Percentiles rank a stretch among this genome's conserved stretches.
Conservation (phyloP, 1,140 invertebrate genomes). For the Drosophila prosaltans region DNA sequence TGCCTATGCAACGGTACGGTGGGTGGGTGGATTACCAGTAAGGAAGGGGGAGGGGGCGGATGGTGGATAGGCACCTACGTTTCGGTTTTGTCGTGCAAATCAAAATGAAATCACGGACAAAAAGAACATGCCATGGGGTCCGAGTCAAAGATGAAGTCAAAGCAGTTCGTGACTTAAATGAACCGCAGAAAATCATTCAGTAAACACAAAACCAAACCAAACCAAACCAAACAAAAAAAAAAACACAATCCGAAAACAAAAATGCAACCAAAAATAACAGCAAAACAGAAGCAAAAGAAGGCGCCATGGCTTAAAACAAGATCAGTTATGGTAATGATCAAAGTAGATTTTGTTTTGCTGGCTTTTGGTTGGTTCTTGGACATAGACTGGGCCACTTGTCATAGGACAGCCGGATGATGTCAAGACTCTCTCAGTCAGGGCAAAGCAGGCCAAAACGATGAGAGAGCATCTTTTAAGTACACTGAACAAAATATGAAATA, state of each 20-base stretch:
- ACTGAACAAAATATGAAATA: background rate
- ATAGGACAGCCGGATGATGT: constrained; percentile 45
- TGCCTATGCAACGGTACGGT: constrained; percentile 2
- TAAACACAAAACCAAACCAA: constrained; percentile 39
- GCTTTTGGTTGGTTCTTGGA: constrained; percentile 44
- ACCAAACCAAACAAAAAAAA: constrained; percentile 44
- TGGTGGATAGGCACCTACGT: constrained; percentile 55
- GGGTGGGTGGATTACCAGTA: background rate
- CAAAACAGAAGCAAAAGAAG: constrained; percentile 29
- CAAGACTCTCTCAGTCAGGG: background rate
- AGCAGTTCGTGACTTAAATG: constrained; percentile 79
- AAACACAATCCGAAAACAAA: constrained; percentile 45
- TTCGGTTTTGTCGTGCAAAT: constrained; percentile 73
- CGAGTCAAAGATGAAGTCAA: constrained; percentile 54
- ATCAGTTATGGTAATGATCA: constrained; percentile 80
- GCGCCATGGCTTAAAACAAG: constrained; percentile 71
- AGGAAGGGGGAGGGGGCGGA: no score
- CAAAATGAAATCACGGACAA: constrained; percentile 78
- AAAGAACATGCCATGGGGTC: constrained; percentile 72
- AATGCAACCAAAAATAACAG: constrained; percentile 19
- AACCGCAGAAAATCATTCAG: constrained; percentile 78
- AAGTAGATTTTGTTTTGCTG: constrained; percentile 58
- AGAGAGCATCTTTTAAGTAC: constrained; percentile 18
- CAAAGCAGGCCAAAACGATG: constrained; percentile 30
- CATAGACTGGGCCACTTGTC: constrained; percentile 48